phyloP scores from a whole-genome alignment of 2,797 vertebrate genomes.

The Picus viridis region DNA sequence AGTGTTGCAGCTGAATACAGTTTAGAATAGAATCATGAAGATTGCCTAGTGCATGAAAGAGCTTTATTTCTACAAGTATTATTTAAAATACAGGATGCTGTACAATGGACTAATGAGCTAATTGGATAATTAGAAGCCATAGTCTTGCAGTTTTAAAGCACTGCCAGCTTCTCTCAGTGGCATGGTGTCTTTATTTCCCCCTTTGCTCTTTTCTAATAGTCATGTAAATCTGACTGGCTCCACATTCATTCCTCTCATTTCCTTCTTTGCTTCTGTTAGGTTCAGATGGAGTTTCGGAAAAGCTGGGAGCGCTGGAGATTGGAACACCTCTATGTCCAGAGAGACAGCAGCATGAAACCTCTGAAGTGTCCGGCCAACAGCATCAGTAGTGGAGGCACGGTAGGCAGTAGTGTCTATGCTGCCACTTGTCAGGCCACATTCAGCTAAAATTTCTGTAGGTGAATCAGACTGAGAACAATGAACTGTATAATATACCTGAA shows the following conservation, averaged over 20 bases:
- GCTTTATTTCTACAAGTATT: constrained; percentile 31
- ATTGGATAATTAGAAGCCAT: constrained; percentile 31
- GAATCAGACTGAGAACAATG: constrained; percentile 5
- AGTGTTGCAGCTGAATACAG: not conserved
- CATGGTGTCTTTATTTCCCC: not conserved
- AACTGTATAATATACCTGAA: constrained; percentile 34
- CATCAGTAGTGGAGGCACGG: constrained; percentile 77
- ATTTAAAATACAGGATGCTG: constrained; percentile 15
- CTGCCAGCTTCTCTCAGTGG: not conserved
- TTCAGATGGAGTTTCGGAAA: constrained; percentile 83
- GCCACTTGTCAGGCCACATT: constrained; percentile 75
- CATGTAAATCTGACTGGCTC: not conserved
- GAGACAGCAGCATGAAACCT: constrained; percentile 82
- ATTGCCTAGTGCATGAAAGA: not conserved
- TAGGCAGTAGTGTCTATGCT: constrained; percentile 77
- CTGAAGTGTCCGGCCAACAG: constrained; percentile 80
- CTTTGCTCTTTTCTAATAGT: not conserved
- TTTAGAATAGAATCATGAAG: constrained; percentile 23
- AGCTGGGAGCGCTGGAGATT: constrained; percentile 83
- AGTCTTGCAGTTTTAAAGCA: constrained; percentile 2
- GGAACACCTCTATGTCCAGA: constrained; percentile 76
- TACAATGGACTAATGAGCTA: constrained; percentile 30
- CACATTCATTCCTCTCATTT: constrained; percentile 8
- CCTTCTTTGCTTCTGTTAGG: constrained; percentile 66
- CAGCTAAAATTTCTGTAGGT: constrained; percentile 66